These are phyloP conservation scores for Oryzias javanicus DNA, from an alignment of 2,113 vertebrate genomes.

Conservation along the genomic window DNA sequence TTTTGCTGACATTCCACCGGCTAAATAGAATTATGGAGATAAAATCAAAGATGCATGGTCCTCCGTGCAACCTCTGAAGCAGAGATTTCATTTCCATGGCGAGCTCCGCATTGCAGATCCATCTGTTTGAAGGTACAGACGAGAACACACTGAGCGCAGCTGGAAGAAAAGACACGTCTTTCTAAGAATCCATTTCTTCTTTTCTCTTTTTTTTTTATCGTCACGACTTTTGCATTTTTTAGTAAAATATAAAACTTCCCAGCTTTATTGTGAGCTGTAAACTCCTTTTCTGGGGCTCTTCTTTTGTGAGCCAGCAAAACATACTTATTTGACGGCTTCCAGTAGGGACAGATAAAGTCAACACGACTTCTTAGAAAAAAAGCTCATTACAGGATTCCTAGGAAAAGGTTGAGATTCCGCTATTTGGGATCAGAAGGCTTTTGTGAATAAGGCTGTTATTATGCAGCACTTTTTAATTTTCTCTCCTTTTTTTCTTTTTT, in stretches of 20 bases:
- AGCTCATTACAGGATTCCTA: slow-evolving; percentile 47
- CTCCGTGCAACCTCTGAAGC: no score
- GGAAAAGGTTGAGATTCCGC: slow-evolving; percentile 34
- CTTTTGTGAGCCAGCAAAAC: slow-evolving; percentile 1
- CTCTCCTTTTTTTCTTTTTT: no score
- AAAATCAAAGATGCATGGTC: slow-evolving; percentile 2
- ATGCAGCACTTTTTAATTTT: slow-evolving; percentile 9
- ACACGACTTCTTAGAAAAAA: slow-evolving; percentile 44
- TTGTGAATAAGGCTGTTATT: slow-evolving; percentile 20
- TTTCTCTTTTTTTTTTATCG: no score
- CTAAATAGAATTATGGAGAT: background rate
- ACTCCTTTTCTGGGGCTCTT: background rate
- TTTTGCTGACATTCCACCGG: background rate
- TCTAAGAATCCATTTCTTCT: no score
- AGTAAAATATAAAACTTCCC: background rate
- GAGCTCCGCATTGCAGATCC: no score
- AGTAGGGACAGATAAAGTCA: slow-evolving; percentile 42
- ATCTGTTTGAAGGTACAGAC: no score
- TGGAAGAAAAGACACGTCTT: no score
- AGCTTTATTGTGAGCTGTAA: background rate
- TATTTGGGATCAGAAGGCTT: slow-evolving; percentile 34
- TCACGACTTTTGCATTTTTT: no score
- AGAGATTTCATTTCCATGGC: no score
- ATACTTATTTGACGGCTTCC: slow-evolving; percentile 31
- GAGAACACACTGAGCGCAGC: no score